Conservation (phyloP, 2,113 vertebrate genomes). For the Microtus richardsoni region DNA sequence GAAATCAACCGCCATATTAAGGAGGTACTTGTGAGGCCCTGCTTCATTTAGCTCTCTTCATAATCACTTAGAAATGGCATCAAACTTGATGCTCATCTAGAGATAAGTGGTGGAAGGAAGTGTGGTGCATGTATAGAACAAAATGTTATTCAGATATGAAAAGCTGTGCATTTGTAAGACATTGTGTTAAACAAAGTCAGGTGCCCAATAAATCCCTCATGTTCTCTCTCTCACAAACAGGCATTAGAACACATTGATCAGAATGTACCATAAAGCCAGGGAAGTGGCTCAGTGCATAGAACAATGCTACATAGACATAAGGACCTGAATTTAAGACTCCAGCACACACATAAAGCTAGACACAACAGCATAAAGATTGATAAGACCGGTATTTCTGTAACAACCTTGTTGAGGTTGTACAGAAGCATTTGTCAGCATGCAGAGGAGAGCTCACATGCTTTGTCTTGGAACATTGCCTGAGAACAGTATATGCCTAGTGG, state of each 20-base stretch:
- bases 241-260: neutral
- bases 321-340: neutral
- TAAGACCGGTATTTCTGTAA: neutral
- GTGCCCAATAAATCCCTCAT: neutral
- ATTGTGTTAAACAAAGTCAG: neutral
- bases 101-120: no score
- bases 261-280: no score
- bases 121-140: neutral
- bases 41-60: neutral
- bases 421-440: neutral
- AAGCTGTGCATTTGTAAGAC: neutral
- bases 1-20: neutral
- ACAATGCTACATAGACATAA: no score
- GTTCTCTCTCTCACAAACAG: neutral
- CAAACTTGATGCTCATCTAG: neutral
- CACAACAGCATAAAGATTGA: neutral
- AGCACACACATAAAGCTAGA: neutral
- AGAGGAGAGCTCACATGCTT: neutral
- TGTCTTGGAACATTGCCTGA: neutral
- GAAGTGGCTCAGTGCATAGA: neutral
- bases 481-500: accelerated
- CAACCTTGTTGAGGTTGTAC: neutral
- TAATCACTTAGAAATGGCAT: neutral
- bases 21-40: neutral
- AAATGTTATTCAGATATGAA: neutral